Evolutionary conservation across 2,888 invertebrate species (phyloP).

Genomic region (Alsophila aescularia): DNA sequence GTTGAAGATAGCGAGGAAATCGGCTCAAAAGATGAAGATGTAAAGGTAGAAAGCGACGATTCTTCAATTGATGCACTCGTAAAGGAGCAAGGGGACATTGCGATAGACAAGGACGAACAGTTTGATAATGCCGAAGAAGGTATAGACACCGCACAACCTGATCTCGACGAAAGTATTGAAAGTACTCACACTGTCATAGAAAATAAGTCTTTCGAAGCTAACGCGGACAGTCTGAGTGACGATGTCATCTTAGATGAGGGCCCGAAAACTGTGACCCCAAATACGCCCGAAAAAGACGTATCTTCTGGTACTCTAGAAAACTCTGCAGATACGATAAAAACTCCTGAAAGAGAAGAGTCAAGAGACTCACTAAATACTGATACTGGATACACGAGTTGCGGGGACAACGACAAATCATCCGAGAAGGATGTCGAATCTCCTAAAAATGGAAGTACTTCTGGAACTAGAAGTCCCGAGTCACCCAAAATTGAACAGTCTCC

Average conservation of each 20-base stretch:
- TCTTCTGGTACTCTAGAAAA: conserved; percentile 50
- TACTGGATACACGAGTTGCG: conserved; percentile 54
- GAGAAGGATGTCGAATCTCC: conserved; percentile 21
- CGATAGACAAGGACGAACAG: conserved; percentile 12
- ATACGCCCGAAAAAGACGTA: conserved; percentile 45
- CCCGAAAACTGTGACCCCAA: conserved; percentile 31
- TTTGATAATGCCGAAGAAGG: conserved; percentile 23
- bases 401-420: conserved; percentile 32
- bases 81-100: conserved; percentile 4
- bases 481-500: conserved; percentile 1
- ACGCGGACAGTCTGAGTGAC: conserved; percentile 45
- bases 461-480: not conserved
- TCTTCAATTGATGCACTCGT: not conserved
- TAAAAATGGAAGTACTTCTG: not conserved
- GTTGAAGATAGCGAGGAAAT: not conserved
- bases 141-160: conserved; percentile 48
- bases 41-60: not conserved
- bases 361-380: conserved; percentile 60
- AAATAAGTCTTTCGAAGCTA: conserved; percentile 60
- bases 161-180: conserved; percentile 68
- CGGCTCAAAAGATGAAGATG: not conserved
- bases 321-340: conserved; percentile 51
- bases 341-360: conserved; percentile 55
- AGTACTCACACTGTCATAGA: conserved; percentile 73
- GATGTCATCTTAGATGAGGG: conserved; percentile 39